Evolutionary conservation across 2,113 vertebrate genomes (phyloP).

Genomic region (Chauna torquata): DNA sequence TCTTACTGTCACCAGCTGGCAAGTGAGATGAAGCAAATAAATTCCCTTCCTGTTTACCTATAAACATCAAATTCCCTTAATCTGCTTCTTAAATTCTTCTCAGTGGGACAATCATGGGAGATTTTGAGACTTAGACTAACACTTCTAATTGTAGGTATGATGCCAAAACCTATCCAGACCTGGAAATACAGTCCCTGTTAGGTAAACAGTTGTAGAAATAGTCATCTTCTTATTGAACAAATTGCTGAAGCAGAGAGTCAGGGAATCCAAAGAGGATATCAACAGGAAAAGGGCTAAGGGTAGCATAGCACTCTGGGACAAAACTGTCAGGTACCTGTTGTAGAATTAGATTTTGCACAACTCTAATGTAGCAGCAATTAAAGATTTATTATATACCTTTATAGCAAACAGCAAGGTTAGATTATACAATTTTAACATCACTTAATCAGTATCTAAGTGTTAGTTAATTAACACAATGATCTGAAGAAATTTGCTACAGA

Average conservation of each 20-base stretch:
- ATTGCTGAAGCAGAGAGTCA: not conserved
- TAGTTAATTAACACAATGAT: no score
- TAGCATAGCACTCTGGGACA: not conserved
- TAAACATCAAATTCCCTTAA: not conserved
- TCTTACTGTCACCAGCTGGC: not conserved
- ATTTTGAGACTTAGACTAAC: not conserved
- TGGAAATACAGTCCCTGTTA: not conserved
- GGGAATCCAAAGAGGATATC: not conserved
- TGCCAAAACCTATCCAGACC: not conserved
- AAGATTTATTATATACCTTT: no score
- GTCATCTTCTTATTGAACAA: not conserved
- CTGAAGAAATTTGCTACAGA: no score
- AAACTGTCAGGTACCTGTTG: not conserved
- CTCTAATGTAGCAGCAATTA: no score
- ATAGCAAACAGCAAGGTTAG: no score
- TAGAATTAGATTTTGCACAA: no score
- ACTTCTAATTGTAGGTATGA: not conserved
- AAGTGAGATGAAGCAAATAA: not conserved
- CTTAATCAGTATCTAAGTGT: no score
- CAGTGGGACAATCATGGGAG: not conserved
- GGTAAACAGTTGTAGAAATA: not conserved
- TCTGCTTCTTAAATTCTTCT: not conserved
- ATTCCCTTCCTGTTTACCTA: conserved; percentile 13
- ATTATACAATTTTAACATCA: no score
- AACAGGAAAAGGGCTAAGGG: not conserved